Conservation (phyloP, 2,888 invertebrate species). For the Nezara viridula region DNA sequence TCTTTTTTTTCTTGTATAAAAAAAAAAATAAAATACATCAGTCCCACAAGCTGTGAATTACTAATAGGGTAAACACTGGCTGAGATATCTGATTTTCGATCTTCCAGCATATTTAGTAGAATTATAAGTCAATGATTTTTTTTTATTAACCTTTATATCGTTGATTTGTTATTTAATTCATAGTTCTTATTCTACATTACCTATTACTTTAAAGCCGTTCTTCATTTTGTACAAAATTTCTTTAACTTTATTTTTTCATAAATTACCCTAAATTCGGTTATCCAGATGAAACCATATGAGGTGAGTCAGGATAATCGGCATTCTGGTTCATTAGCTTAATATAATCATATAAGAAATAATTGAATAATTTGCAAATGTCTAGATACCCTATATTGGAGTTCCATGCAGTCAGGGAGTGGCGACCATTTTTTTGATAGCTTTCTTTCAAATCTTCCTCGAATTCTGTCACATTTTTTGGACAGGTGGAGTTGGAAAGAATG, state of each 20-base stretch:
- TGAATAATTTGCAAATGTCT: conserved; percentile 55
- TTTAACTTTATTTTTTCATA: background rate
- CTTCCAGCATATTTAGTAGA: background rate
- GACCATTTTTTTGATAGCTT: conserved; percentile 69
- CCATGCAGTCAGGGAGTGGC: conserved; percentile 61
- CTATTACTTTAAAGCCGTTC: background rate
- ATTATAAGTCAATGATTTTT: background rate
- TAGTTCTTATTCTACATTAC: background rate
- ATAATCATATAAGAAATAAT: conserved; percentile 30
- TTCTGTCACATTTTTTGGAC: conserved; percentile 72
- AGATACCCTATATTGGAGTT: conserved; percentile 62
- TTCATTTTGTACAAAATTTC: background rate
- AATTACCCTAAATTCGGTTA: background rate
- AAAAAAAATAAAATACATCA: background rate
- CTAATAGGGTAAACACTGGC: background rate
- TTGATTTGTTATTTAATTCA: background rate
- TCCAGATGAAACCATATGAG: background rate
- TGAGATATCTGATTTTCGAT: background rate
- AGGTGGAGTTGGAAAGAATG: conserved; percentile 95
- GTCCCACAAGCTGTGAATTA: background rate
- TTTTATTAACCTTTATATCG: background rate
- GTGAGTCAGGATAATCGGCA: conserved; percentile 42
- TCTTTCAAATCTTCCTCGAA: conserved; percentile 76
- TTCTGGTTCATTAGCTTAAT: conserved; percentile 39
- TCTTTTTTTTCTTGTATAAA: background rate